These are phyloP conservation scores for Lucifuga dentata DNA, from an alignment of 2,113 vertebrate species.

Conservation along the genomic window DNA sequence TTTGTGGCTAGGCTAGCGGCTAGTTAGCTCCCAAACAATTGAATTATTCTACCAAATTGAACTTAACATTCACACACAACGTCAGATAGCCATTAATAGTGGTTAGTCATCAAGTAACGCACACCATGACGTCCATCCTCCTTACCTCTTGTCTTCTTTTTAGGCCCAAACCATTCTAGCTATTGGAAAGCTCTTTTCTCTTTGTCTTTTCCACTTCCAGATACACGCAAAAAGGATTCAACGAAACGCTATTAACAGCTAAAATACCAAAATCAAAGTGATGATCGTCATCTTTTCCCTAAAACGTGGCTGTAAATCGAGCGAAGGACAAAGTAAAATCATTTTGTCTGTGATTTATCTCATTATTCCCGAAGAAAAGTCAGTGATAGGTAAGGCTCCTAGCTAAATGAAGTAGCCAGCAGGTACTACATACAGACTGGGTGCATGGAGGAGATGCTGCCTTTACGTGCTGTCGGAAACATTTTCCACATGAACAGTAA, in stretches of 20 bases:
- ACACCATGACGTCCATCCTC: slow-evolving; percentile 9
- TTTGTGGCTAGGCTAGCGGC: slow-evolving; percentile 63
- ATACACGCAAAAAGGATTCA: slow-evolving; percentile 79
- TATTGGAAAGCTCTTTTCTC: slow-evolving; percentile 84
- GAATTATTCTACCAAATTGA: slow-evolving; percentile 30
- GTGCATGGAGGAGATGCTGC: slow-evolving; percentile 70
- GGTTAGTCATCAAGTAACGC: neutral
- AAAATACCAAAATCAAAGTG: slow-evolving; percentile 53
- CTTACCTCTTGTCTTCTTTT: slow-evolving; percentile 87
- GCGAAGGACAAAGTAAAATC: slow-evolving; percentile 29
- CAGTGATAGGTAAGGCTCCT: slow-evolving; percentile 71
- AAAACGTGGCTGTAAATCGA: slow-evolving; percentile 39
- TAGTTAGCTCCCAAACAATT: slow-evolving; percentile 51
- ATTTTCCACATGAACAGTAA: too few relatives aligned
- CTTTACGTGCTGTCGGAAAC: slow-evolving; percentile 24
- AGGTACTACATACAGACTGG: slow-evolving; percentile 75
- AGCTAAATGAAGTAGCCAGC: slow-evolving; percentile 77
- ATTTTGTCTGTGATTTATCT: slow-evolving; percentile 64
- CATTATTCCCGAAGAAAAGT: slow-evolving; percentile 60
- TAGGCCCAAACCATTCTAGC: slow-evolving; percentile 88
- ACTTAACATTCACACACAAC: slow-evolving; percentile 47
- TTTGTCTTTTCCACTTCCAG: slow-evolving; percentile 86
- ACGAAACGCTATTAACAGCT: slow-evolving; percentile 62
- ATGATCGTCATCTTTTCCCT: slow-evolving; percentile 44
- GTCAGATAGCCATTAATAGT: neutral